Conservation (phyloP, 2,797 vertebrate genomes). For the Anableps anableps region DNA sequence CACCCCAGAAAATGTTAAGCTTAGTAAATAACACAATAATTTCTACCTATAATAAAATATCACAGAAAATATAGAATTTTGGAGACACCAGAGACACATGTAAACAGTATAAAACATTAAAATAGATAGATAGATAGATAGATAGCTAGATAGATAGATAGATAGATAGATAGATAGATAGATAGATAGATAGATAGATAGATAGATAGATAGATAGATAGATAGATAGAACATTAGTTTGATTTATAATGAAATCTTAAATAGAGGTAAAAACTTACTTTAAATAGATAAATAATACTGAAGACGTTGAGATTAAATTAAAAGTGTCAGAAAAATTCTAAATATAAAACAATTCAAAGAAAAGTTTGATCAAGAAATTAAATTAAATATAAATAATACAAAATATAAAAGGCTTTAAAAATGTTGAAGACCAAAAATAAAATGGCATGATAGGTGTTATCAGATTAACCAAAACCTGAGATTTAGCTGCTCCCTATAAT, state of each 20-base stretch:
- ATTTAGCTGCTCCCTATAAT: slow-evolving; percentile 4
- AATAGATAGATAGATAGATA: not conserved
- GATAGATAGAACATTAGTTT: not conserved
- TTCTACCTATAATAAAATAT: not conserved
- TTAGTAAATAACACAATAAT: not conserved
- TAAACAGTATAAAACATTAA: not conserved
- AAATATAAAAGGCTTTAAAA: not conserved
- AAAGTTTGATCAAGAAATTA: not conserved
- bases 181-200: not conserved
- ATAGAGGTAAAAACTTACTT: not conserved
- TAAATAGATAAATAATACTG: not conserved
- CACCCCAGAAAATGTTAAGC: not conserved
- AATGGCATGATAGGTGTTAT: too few relatives aligned
- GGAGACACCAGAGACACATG: not conserved
- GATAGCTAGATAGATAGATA: slow-evolving; percentile 26
- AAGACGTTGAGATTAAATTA: not conserved
- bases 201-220: slow-evolving; percentile 14
- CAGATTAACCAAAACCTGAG: not conserved
- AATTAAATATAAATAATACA: not conserved
- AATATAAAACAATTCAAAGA: too few relatives aligned
- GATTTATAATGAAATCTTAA: not conserved
- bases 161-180: slow-evolving; percentile 17
- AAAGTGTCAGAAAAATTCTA: not conserved
- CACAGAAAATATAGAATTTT: not conserved
- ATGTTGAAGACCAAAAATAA: not conserved